These are phyloP conservation scores for Centroberyx gerrardi DNA, from an alignment of 2,797 vertebrate species.

Conservation along the genomic window DNA sequence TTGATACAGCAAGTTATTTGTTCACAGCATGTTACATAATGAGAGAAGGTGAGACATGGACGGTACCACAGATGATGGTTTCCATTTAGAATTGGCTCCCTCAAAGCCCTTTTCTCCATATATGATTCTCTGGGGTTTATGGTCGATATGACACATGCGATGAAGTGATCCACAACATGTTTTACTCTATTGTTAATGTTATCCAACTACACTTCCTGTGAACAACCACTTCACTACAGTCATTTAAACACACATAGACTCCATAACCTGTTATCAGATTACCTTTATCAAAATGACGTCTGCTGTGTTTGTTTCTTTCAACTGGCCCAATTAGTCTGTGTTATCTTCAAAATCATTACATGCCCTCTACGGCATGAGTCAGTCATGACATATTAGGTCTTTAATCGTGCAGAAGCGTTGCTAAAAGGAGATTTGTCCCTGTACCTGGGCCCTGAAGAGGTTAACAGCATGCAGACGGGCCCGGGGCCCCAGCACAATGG, in stretches of 20 bases:
- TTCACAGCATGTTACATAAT: constrained; percentile 16
- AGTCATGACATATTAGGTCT: constrained; percentile 13
- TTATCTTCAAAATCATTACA: constrained; percentile 17
- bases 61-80: background rate
- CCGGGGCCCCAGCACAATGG: constrained; percentile 73
- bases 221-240: background rate
- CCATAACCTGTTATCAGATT: constrained; percentile 30
- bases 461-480: constrained; percentile 45
- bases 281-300: constrained; percentile 31
- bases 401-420: constrained; percentile 1
- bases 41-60: background rate
- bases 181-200: background rate
- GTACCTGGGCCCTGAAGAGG: constrained; percentile 44
- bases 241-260: constrained; percentile 6
- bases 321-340: background rate
- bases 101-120: background rate
- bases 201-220: background rate
- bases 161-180: background rate
- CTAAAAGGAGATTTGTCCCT: constrained; percentile 12
- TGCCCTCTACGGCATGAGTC: constrained; percentile 6
- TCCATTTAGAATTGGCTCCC: background rate
- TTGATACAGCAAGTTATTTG: background rate
- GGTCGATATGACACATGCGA: background rate
- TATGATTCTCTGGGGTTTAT: background rate
- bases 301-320: constrained; percentile 26